phyloP scores from a whole-genome alignment of 2,113 vertebrate genomes.

The Takifugu flavidus region DNA sequence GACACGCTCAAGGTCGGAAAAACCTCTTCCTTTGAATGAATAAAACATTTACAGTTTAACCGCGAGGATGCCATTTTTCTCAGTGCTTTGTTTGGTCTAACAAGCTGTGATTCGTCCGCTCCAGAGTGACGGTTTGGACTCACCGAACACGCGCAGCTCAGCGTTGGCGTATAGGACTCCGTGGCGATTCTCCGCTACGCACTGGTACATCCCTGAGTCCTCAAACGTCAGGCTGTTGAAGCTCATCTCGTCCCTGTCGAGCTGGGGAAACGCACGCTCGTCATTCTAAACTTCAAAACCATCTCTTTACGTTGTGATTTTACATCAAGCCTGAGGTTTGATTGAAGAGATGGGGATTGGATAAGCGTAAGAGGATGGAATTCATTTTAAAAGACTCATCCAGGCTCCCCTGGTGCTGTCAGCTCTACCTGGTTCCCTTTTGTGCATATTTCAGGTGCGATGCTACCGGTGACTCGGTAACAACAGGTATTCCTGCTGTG shows the following conservation, averaged over 20 bases:
- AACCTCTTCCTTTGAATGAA: neutral
- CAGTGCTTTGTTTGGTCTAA: neutral
- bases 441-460: slow-evolving; percentile 19
- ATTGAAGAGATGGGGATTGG: slow-evolving; percentile 8
- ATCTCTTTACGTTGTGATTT: neutral
- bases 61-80: neutral
- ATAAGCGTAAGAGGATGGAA: neutral
- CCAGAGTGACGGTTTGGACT: slow-evolving; percentile 57
- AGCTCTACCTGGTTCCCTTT: slow-evolving; percentile 25
- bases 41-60: neutral
- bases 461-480: slow-evolving; percentile 46
- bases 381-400: slow-evolving; percentile 35
- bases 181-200: slow-evolving; percentile 88
- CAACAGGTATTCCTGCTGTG: slow-evolving; percentile 40
- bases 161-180: slow-evolving; percentile 89
- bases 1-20: slow-evolving; percentile 2
- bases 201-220: slow-evolving; percentile 95
- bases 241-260: slow-evolving; percentile 79
- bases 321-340: slow-evolving; percentile 1
- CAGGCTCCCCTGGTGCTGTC: slow-evolving; percentile 22
- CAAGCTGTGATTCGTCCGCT: slow-evolving; percentile 21
- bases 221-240: slow-evolving; percentile 81
- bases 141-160: slow-evolving; percentile 91
- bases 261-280: slow-evolving; percentile 63
- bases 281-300: neutral